These are phyloP conservation scores for Oscheius myriophilus DNA, from an alignment of 2,888 invertebrate genomes.

Conservation along the genomic window DNA sequence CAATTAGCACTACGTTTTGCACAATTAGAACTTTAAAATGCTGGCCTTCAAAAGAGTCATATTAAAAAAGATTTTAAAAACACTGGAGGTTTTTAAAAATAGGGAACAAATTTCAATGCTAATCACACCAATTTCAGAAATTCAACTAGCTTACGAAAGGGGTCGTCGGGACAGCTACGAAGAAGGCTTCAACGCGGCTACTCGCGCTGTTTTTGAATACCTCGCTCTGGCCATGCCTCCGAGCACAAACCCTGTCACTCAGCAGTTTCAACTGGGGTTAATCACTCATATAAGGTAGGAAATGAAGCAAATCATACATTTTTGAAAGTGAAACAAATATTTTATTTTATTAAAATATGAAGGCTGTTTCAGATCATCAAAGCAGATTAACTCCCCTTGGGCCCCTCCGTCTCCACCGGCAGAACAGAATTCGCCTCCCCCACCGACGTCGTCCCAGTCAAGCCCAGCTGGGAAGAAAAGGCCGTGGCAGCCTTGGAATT, in stretches of 20 bases:
- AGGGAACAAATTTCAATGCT: no score
- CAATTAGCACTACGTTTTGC: no score
- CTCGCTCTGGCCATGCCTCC: conserved; percentile 20
- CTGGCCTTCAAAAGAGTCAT: no score
- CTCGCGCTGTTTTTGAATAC: conserved; percentile 26
- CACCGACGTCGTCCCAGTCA: neutral
- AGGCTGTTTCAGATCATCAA: no score
- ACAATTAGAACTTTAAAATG: no score
- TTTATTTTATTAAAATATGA: no score
- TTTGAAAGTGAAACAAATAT: no score
- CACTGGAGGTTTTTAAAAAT: no score
- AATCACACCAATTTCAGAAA: no score
- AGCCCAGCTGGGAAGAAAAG: conserved; percentile 9
- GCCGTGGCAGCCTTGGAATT: conserved; percentile 26
- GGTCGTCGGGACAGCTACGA: conserved; percentile 12
- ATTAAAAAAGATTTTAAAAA: no score
- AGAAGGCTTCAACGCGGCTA: conserved; percentile 19
- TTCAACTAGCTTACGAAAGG: conserved; percentile 14
- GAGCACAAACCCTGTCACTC: neutral
- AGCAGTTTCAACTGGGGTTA: conserved; percentile 27
- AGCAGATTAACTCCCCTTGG: neutral
- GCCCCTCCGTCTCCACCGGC: conserved; percentile 10
- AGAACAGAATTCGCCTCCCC: conserved; percentile 7
- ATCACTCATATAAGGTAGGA: conserved; percentile 21
- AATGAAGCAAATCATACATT: neutral